Evolutionary conservation across 2,797 vertebrate genomes (phyloP), one percentile per base, ranked within the genome.

Genomic region (Scarus forsteni): DNA sequence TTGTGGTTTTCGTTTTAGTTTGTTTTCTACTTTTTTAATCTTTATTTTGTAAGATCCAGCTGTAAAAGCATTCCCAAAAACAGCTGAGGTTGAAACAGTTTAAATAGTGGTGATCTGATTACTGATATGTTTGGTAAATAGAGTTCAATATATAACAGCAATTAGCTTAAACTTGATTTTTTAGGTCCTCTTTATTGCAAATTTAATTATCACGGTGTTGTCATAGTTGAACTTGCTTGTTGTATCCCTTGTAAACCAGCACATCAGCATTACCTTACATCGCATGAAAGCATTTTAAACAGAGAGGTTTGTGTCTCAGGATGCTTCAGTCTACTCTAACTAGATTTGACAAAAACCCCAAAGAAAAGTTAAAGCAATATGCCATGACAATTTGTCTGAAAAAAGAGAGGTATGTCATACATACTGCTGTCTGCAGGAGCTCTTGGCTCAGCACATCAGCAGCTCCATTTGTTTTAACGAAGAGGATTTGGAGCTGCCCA

Each of bases 371-470:
- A 27, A 18, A 27, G 19, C 71, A 46, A 66, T 34, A 67, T 14
- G 67, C 69, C 45, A 0, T 34, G 39, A 50, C 14, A 57, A 67
- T 58, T 65, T 70, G 45, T 70, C 48, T 14, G n/a, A 45, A 55
- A 57, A 49, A 60, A 35, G 51, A n/a, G 40, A 54, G 40, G 27
- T 44, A 64, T 55, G 42, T 55, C 63, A 73, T 73, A 51, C 67
- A 45, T 14, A 38, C 59, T 51, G 3, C 14, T 9, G 36, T 66
- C 55, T 38, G 50, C 3, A 46, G 39, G 44, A 58, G 61, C 38
- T 42, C 39, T 63, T 58, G 60, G 13, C 59, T 87, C 80, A 77
- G 79, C 75, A 62, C 4, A 69, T 75, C 52, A 16, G 51, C 12
- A 8, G 60, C 15, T 56, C 46, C 39, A 42, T 79, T 56, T 7